Evolutionary conservation across 2,797 vertebrate species (phyloP).

Genomic region (Morelia viridis): DNA sequence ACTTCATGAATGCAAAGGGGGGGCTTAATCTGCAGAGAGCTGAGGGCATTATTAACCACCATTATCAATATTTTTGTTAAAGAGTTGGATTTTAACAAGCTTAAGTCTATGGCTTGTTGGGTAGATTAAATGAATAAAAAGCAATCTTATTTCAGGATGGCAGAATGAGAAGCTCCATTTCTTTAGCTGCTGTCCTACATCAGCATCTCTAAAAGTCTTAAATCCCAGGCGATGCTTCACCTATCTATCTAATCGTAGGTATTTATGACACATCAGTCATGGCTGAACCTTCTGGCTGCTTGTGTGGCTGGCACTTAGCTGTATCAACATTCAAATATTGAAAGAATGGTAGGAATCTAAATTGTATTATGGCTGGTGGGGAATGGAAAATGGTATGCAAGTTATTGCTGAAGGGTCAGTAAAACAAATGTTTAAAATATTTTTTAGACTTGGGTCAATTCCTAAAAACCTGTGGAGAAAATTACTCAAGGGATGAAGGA

Average conservation of each 20-base stretch:
- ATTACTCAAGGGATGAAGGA: background rate
- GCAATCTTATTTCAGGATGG: slow-evolving; percentile 21
- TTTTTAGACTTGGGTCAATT: slow-evolving; percentile 6
- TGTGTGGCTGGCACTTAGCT: slow-evolving; percentile 46
- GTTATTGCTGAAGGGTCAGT: slow-evolving; percentile 35
- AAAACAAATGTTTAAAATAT: slow-evolving; percentile 51
- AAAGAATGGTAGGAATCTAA: slow-evolving; percentile 56
- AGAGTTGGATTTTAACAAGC: background rate
- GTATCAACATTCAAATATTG: slow-evolving; percentile 37
- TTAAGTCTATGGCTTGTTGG: background rate
- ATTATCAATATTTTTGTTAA: background rate
- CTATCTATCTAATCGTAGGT: slow-evolving; percentile 23
- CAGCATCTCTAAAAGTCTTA: background rate
- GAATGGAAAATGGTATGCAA: slow-evolving; percentile 48
- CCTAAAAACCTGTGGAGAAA: background rate
- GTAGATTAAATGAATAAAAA: slow-evolving; percentile 6
- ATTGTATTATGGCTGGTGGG: slow-evolving; percentile 53
- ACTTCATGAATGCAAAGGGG: background rate
- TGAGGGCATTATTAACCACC: background rate
- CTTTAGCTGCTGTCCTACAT: slow-evolving; percentile 31
- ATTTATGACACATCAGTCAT: slow-evolving; percentile 44
- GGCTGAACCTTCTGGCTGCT: slow-evolving; percentile 41
- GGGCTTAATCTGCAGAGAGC: background rate
- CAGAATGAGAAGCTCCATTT: slow-evolving; percentile 34
- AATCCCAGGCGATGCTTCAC: background rate